Evolutionary conservation across 2,113 vertebrate genomes (phyloP).

Genomic region (Siniperca knerii): DNA sequence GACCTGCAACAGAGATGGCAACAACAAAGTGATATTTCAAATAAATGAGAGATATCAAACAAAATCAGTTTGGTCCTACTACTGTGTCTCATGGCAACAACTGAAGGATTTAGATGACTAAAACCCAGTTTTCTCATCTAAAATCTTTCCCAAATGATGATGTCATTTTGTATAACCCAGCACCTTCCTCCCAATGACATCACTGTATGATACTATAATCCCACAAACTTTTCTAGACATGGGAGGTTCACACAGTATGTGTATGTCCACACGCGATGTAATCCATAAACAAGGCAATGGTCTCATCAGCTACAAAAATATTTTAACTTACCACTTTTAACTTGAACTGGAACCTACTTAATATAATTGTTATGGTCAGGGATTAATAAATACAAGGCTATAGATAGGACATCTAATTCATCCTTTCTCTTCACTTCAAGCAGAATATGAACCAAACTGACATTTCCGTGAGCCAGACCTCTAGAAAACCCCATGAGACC

Average conservation of each 20-base stretch:
- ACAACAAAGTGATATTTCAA: too few relatives aligned
- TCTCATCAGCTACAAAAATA: conserved; percentile 45
- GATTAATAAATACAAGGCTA: conserved; percentile 15
- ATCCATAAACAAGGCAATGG: conserved; percentile 11
- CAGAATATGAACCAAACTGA: conserved; percentile 42
- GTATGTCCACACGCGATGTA: conserved; percentile 43
- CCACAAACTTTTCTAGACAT: conserved; percentile 5
- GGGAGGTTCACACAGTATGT: conserved; percentile 7
- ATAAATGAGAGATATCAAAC: too few relatives aligned
- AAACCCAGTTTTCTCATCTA: neutral
- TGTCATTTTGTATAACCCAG: conserved; percentile 40
- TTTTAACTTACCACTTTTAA: neutral
- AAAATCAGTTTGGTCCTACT: too few relatives aligned
- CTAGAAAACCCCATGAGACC: conserved; percentile 64
- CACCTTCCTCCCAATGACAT: conserved; percentile 39
- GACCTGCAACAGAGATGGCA: too few relatives aligned
- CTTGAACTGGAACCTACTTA: neutral
- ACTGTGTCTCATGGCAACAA: neutral
- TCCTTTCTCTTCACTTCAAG: conserved; percentile 1
- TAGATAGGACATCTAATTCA: conserved; percentile 27
- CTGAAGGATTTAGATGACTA: neutral
- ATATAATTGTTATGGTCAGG: neutral
- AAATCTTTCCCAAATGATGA: conserved; percentile 36
- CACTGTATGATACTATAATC: conserved; percentile 45
- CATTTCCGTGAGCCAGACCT: conserved; percentile 53